Conservation (phyloP, 1,140 invertebrate species). For the Macrocentrus cingulum region DNA sequence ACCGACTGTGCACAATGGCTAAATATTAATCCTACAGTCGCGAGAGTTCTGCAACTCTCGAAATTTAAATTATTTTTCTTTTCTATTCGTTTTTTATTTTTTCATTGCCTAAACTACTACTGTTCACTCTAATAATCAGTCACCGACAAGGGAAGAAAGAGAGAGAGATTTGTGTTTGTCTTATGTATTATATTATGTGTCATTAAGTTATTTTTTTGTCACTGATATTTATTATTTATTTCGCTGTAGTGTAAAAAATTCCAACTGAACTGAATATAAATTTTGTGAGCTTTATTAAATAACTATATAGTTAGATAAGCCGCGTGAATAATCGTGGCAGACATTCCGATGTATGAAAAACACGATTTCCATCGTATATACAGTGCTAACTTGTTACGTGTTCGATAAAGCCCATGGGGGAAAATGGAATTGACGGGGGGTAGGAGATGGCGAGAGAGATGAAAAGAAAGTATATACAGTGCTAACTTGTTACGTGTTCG, state of each 20-base stretch:
- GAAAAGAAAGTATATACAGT: slow-evolving; percentile 8
- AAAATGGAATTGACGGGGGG: background rate
- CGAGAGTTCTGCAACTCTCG: background rate
- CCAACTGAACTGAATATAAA: slow-evolving; percentile 11
- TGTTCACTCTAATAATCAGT: no score
- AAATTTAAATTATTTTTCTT: background rate
- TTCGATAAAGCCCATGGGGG: background rate
- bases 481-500: background rate
- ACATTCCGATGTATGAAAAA: slow-evolving; percentile 12
- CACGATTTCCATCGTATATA: slow-evolving; percentile 4
- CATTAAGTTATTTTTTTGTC: slow-evolving; percentile 18
- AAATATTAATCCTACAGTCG: background rate
- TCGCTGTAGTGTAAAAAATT: background rate
- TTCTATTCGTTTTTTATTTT: no score
- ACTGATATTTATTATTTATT: slow-evolving; percentile 13
- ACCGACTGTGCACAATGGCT: slow-evolving; percentile 22
- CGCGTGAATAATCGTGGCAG: slow-evolving; percentile 1
- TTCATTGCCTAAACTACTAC: no score
- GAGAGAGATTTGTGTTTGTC: slow-evolving; percentile 8
- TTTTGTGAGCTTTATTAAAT: slow-evolving; percentile 5
- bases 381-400: background rate
- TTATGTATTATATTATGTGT: slow-evolving; percentile 17
- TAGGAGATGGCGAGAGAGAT: background rate
- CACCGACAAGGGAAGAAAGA: no score
- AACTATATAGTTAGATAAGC: background rate